phyloP scores from a whole-genome alignment of 2,113 vertebrate species.

The Cacatua alba region DNA sequence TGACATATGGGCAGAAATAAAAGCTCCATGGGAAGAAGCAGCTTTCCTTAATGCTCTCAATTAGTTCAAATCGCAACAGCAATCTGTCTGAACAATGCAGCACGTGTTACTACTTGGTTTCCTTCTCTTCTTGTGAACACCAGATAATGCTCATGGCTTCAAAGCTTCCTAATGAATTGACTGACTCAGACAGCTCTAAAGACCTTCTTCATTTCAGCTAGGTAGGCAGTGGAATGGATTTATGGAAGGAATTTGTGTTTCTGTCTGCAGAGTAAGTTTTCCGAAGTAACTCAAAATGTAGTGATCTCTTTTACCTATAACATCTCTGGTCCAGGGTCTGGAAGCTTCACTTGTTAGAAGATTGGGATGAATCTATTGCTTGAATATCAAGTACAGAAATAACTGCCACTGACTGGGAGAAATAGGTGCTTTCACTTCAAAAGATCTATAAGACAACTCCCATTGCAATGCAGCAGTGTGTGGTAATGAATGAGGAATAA shows the following conservation, averaged over 20 bases:
- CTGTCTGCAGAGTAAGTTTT: neutral
- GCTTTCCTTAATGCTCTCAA: conserved; percentile 38
- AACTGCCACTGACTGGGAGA: neutral
- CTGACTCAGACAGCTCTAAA: neutral
- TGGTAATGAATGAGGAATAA: neutral
- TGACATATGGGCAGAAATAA: conserved; percentile 32
- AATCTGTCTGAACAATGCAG: conserved; percentile 44
- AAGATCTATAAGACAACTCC: neutral
- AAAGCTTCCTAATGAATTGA: conserved; percentile 29
- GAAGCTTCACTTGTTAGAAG: conserved; percentile 20
- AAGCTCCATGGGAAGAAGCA: conserved; percentile 16
- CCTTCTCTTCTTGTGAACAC: neutral
- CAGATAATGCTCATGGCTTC: conserved; percentile 16
- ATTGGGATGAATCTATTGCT: neutral
- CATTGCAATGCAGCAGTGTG: neutral
- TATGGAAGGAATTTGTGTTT: neutral
- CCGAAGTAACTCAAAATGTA: neutral
- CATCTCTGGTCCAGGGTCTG: neutral
- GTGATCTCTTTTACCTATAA: neutral
- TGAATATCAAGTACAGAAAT: neutral
- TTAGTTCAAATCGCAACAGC: conserved; percentile 28
- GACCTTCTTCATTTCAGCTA: neutral
- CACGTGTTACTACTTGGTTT: conserved; percentile 8
- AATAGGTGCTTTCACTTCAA: neutral
- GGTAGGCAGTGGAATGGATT: neutral